A percentile compares a stretch with the other conserved stretches of the same genome.
These are phyloP conservation scores for Venustaconcha ellipsiformis DNA, from an alignment of 1,140 invertebrate species.

Conservation along the genomic window DNA sequence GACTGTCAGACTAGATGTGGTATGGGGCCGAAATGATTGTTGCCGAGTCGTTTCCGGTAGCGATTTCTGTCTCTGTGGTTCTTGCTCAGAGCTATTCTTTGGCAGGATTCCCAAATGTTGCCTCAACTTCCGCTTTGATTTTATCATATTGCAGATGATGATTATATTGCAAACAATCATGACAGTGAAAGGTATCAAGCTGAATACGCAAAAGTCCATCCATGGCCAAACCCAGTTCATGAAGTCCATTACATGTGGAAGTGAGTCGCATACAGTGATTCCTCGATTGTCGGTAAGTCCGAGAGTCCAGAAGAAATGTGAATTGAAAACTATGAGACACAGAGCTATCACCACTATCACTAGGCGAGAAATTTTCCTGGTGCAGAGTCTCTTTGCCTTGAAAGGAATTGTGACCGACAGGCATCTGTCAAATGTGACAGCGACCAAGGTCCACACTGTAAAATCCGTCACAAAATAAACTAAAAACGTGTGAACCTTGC, in stretches of 20 bases:
- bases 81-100: background rate
- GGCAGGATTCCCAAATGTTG: conserved; percentile 12
- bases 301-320: conserved; percentile 55
- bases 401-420: conserved; percentile 47
- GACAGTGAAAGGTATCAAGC: conserved; percentile 56
- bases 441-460: conserved; percentile 51
- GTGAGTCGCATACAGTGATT: conserved; percentile 23
- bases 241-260: conserved; percentile 22
- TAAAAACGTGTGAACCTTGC: conserved; percentile 51
- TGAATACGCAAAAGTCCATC: conserved; percentile 60
- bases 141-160: conserved; percentile 46
- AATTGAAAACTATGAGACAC: conserved; percentile 37
- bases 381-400: conserved; percentile 40
- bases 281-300: conserved; percentile 22
- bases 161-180: conserved; percentile 55
- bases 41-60: background rate
- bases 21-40: background rate
- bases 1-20: conserved; percentile 43
- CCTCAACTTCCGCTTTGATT: conserved; percentile 23
- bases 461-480: conserved; percentile 50
- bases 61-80: background rate
- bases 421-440: conserved; percentile 51
- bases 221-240: conserved; percentile 53
- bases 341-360: conserved; percentile 27
- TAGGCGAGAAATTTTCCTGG: conserved; percentile 28